Conservation (phyloP, 1,140 invertebrate genomes). For the Luehdorfia chinensis region DNA sequence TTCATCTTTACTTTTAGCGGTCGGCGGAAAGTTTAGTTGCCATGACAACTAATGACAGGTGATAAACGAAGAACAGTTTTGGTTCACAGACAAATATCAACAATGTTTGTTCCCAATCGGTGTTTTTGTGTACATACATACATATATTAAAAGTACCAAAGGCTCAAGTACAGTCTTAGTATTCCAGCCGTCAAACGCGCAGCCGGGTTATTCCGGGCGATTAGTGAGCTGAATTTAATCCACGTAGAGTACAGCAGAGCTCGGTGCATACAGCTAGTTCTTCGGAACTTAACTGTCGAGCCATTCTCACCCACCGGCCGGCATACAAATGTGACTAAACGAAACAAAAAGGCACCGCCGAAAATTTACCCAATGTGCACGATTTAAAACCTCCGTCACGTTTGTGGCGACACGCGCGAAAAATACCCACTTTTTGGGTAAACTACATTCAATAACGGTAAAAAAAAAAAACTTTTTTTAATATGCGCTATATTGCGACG, state of each 20-base stretch:
- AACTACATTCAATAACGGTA: too few species aligned
- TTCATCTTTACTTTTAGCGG: too few species aligned
- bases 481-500: too few species aligned
- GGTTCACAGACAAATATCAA: too few species aligned
- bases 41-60: too few species aligned
- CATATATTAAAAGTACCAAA: conserved; percentile 8
- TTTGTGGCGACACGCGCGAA: conserved; percentile 24
- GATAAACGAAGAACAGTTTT: too few species aligned
- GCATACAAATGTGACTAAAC: conserved; percentile 52
- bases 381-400: conserved; percentile 33
- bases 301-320: conserved; percentile 10
- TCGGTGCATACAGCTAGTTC: conserved; percentile 39
- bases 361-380: conserved; percentile 33
- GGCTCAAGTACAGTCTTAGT: conserved; percentile 6
- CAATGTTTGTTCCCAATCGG: too few species aligned
- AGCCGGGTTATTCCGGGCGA: conserved; percentile 10
- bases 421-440: conserved; percentile 14
- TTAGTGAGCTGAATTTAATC: conserved; percentile 25
- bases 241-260: conserved; percentile 15
- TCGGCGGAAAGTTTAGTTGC: too few species aligned
- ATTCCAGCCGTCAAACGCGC: conserved; percentile 1
- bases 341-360: conserved; percentile 31
- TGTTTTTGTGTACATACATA: too few species aligned
- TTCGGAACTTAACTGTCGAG: conserved; percentile 48
- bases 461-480: too few species aligned